Evolutionary conservation across 1,140 invertebrate species (phyloP).

Genomic region (Brachionus sp.): DNA sequence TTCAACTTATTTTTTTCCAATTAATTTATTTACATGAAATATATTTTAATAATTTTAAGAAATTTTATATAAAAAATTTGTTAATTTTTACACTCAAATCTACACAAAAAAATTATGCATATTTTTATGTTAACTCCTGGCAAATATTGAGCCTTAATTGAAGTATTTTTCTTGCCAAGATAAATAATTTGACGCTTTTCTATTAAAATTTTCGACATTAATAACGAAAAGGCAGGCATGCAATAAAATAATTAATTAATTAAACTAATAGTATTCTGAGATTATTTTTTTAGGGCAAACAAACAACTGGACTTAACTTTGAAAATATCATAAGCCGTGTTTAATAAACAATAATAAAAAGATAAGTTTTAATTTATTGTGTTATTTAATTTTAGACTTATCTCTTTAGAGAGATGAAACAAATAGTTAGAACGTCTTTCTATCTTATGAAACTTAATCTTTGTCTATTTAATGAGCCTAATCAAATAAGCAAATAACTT

Average conservation of each 20-base stretch:
- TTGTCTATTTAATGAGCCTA: not conserved
- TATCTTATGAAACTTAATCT: not conserved
- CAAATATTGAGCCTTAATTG: not conserved
- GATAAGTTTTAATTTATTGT: conserved; percentile 19
- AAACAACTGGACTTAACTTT: not conserved
- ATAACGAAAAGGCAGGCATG: not conserved
- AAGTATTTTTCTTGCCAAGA: not conserved
- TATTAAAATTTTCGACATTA: not conserved
- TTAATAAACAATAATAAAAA: conserved; percentile 18
- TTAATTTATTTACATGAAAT: not conserved
- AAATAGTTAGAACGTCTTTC: not conserved
- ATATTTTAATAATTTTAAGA: not conserved
- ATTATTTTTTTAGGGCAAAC: conserved; percentile 1
- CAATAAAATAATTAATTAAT: not conserved
- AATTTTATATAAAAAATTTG: not conserved
- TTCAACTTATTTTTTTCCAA: not conserved
- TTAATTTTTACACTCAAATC: not conserved
- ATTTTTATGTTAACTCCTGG: not conserved
- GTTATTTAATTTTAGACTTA: conserved; percentile 12
- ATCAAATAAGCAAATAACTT: not conserved
- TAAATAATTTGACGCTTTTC: not conserved
- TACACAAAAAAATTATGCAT: no score
- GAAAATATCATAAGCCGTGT: not conserved
- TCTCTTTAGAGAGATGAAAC: not conserved
- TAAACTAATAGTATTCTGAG: not conserved